Conservation (phyloP, 23 tunicate species). For the Trididemnum nubilum region DNA sequence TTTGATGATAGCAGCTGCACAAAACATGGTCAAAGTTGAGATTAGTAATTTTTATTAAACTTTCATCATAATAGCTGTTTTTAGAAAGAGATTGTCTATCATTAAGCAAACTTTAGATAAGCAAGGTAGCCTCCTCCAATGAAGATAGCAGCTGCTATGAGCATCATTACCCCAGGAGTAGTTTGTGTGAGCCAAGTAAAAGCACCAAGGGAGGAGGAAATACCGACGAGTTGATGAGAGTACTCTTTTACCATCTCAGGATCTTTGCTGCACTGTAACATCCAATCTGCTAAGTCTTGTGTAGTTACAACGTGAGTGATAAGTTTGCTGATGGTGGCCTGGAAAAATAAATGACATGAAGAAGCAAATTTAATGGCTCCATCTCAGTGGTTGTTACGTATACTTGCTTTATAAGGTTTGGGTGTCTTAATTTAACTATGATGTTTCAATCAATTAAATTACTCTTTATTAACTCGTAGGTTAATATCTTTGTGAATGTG, state of each 20-base stretch:
- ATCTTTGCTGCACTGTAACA: constrained; percentile 37
- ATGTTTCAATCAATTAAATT: no score
- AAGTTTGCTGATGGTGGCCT: constrained; percentile 52
- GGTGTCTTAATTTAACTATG: no score
- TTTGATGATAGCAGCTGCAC: no score
- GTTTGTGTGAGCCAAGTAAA: constrained; percentile 28
- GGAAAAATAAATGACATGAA: background rate
- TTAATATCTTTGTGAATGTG: no score
- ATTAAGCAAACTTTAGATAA: background rate
- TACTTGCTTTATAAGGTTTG: no score
- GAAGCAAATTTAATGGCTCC: no score
- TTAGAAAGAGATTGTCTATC: no score
- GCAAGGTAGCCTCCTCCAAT: background rate
- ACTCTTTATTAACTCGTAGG: no score
- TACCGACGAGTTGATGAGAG: constrained; percentile 46
- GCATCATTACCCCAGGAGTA: constrained; percentile 4
- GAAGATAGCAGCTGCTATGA: background rate
- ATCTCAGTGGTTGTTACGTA: no score
- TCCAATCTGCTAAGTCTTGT: constrained; percentile 53
- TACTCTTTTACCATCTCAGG: constrained; percentile 33
- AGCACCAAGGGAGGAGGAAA: constrained; percentile 26
- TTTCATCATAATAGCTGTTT: no score
- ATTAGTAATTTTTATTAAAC: no score
- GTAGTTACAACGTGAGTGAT: constrained; percentile 36
- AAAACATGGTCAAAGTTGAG: no score